Base-by-base conservation (phyloP, 2,888 invertebrate species). In the Drosophila pseudotakahashii region DNA sequence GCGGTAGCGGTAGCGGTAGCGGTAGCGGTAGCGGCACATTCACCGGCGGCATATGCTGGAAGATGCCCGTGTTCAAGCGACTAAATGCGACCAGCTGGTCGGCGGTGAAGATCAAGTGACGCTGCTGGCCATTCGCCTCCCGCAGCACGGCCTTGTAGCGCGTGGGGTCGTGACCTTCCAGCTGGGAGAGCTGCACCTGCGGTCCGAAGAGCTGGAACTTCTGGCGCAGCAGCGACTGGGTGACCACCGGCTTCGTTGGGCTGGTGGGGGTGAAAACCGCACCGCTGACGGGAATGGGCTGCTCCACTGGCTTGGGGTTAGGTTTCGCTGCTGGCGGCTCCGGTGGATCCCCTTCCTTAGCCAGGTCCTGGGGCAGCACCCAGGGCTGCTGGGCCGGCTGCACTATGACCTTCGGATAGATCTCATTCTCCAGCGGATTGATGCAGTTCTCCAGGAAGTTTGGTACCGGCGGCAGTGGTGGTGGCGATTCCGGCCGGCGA, bases 401-500 rank as follows among this genome's bases (percentile, higher is more conserved):
- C 7, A 69, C 67, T 9, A 69, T 59, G 1, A 69, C 69, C 67
- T 59, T 60, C 7, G 62, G 62, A 2, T 42, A 42, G 1, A 55
- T 32, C 9, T 69, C 69, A 0, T 47, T 36, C 45, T 53, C 53
- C 36, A 67, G 37, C 13, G 69, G 69, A 53, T 69, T 67, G 19
- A 53, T 48, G 10, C 55, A 37, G 13, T 67, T 9, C 9, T n/a
- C 9, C 41, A 59, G 16, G 7, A 37, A 63, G 10, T 64, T 66
- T n/a, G 66, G 55, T 4, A 26, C 32, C 39, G 66, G 41, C 3
- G 66, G 55, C 50, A 50, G 32, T 0, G 53, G 52, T 0, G 63
- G 45, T 0, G 63, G 45, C n/a, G 32, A 7, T 11, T 14, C 11
- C 6, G 26, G 34, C 7, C 14, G 16, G 3, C 37, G 42, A 1